These are phyloP conservation scores for Aleiodes sp. DNA, from an alignment of 1,140 invertebrate species.

Conservation along the genomic window DNA sequence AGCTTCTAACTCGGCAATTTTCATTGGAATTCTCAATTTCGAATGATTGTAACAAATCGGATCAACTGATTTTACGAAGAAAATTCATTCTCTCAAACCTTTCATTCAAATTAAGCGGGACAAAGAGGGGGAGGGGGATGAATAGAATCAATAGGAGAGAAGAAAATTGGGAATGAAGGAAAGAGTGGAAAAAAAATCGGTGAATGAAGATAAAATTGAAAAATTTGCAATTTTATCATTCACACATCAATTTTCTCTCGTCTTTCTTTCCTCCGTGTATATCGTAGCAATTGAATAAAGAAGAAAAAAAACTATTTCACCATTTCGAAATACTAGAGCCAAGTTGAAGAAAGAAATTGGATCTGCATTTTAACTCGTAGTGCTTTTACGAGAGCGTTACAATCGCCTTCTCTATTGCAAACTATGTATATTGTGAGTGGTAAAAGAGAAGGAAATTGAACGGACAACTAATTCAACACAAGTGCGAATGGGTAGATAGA, in stretches of 20 bases:
- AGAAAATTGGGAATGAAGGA: too few relatives aligned
- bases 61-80: too few relatives aligned
- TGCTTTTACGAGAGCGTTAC: slow-evolving; percentile 35
- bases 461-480: slow-evolving; percentile 4
- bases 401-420: not conserved
- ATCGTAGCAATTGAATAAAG: not conserved
- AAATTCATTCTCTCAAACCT: too few relatives aligned
- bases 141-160: not conserved
- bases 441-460: slow-evolving; percentile 6
- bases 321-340: not conserved
- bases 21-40: too few relatives aligned
- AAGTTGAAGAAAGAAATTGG: slow-evolving; percentile 21
- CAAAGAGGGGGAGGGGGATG: too few relatives aligned
- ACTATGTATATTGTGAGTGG: not conserved
- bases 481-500: slow-evolving; percentile 5
- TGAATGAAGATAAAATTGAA: not conserved
- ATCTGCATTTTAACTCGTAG: slow-evolving; percentile 46
- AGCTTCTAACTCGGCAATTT: too few relatives aligned
- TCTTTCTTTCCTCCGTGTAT: not conserved
- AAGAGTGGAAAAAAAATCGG: too few relatives aligned
- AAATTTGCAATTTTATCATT: slow-evolving; percentile 17
- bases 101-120: too few relatives aligned
- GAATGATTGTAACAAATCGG: too few relatives aligned
- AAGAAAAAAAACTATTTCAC: not conserved
- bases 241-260: too few relatives aligned